Percentiles rank a stretch among this genome's conserved stretches.
phyloP scores from a whole-genome alignment of 2,797 vertebrate genomes.

The Odontamblyopus lacepedii region DNA sequence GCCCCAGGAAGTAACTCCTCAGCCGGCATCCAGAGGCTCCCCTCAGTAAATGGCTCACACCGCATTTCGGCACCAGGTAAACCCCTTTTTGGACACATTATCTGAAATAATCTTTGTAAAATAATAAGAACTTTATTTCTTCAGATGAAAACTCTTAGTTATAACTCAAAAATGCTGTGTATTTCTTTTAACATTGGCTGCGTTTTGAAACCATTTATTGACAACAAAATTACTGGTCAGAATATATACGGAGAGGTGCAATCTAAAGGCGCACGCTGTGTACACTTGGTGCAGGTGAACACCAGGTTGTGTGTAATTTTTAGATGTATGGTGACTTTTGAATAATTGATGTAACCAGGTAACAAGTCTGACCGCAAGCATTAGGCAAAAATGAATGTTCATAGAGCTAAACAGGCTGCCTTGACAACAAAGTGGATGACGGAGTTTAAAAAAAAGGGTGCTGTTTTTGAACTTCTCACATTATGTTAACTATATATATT shows the following conservation, averaged over 20 bases:
- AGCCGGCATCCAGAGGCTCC: slow-evolving; percentile 72
- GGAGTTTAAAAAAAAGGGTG: background rate
- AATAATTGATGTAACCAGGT: slow-evolving; percentile 51
- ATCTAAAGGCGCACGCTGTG: too few species aligned
- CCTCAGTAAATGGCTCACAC: slow-evolving; percentile 69
- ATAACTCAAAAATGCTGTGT: background rate
- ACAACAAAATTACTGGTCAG: background rate
- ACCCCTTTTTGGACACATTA: background rate
- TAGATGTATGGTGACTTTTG: slow-evolving; percentile 27
- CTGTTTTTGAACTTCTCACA: background rate
- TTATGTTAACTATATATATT: background rate
- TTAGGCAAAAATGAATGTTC: background rate
- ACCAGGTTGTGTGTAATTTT: slow-evolving; percentile 8
- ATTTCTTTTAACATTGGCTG: background rate
- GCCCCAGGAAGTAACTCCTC: slow-evolving; percentile 68
- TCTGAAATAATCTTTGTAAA: slow-evolving; percentile 11
- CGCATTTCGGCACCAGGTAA: slow-evolving; percentile 80
- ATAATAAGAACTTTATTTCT: background rate
- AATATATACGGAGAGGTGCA: too few species aligned
- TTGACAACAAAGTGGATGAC: background rate
- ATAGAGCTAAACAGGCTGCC: background rate
- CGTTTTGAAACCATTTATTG: background rate
- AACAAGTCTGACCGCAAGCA: slow-evolving; percentile 27
- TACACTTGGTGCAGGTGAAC: background rate
- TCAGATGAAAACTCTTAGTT: background rate